phyloP scores from a whole-genome alignment of 2,888 invertebrate genomes.

The Parnassius mnemosyne region DNA sequence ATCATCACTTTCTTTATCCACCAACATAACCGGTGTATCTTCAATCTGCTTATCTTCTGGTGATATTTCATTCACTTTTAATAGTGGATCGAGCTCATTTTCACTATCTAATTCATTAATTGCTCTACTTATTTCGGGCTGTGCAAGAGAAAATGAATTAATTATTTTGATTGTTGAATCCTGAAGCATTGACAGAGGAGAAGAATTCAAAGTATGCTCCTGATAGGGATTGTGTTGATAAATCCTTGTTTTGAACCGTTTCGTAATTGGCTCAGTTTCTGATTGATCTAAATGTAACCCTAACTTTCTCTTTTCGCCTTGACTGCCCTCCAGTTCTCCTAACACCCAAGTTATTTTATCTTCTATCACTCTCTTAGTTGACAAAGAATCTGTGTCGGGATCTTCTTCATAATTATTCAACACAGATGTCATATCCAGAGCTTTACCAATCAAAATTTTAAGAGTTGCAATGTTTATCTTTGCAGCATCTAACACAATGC shows the following conservation, averaged over 20 bases:
- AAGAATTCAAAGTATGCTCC: background rate
- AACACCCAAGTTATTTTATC: conserved; percentile 42
- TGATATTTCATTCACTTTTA: conserved; percentile 7
- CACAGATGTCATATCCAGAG: conserved; percentile 50
- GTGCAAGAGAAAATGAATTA: conserved; percentile 35
- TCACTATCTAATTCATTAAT: conserved; percentile 17
- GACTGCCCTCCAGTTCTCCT: conserved; percentile 27
- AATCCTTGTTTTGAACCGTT: conserved; percentile 23
- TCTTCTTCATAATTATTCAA: conserved; percentile 43
- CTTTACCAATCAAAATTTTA: conserved; percentile 45
- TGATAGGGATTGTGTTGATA: conserved; percentile 5
- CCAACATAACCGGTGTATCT: background rate
- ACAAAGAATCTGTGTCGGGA: conserved; percentile 6
- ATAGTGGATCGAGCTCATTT: conserved; percentile 16
- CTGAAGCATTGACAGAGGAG: background rate
- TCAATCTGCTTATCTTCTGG: background rate
- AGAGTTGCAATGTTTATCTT: conserved; percentile 42
- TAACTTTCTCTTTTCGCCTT: conserved; percentile 4
- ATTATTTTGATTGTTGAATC: conserved; percentile 30
- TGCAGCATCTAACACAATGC: conserved; percentile 43
- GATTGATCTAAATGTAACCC: conserved; percentile 12
- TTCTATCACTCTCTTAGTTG: conserved; percentile 36
- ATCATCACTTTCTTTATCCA: background rate
- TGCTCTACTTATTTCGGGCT: conserved; percentile 26
- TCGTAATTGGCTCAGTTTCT: conserved; percentile 13